Evolutionary conservation across 2,113 vertebrate genomes (phyloP).

Genomic region (Entelurus aequoreus): DNA sequence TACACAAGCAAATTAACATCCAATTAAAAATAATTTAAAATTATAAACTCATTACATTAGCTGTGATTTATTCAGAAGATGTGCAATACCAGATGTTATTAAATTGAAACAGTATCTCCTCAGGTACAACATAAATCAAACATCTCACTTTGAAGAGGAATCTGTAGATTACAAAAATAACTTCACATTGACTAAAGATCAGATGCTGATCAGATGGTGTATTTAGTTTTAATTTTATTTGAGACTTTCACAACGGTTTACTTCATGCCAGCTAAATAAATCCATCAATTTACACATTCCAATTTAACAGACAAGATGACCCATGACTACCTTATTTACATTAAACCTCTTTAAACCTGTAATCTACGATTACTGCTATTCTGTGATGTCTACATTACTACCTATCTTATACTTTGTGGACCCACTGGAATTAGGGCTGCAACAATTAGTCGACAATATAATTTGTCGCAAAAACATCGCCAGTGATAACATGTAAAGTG

Average conservation of each 20-base stretch:
- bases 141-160: slow-evolving; percentile 3
- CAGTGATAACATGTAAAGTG: too few species aligned
- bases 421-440: neutral
- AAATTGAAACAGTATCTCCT: slow-evolving; percentile 5
- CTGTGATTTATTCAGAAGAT: slow-evolving; percentile 7
- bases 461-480: too few species aligned
- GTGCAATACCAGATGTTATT: slow-evolving; percentile 17
- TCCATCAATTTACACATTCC: slow-evolving; percentile 15
- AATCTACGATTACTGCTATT: slow-evolving; percentile 29
- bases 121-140: neutral
- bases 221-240: slow-evolving; percentile 12
- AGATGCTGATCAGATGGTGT: neutral
- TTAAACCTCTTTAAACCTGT: slow-evolving; percentile 44
- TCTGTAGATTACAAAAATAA: neutral
- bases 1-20: slow-evolving; percentile 24
- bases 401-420: slow-evolving; percentile 25
- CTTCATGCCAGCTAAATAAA: slow-evolving; percentile 7
- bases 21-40: slow-evolving; percentile 27
- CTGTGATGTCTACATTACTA: slow-evolving; percentile 23
- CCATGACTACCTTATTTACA: slow-evolving; percentile 30
- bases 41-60: slow-evolving; percentile 11
- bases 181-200: neutral
- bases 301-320: slow-evolving; percentile 15
- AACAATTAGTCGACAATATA: too few species aligned
- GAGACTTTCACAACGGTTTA: neutral